These are phyloP conservation scores for Apostichopus japonicus DNA, from an alignment of 35 echinoderm and acorn worm genomes.

Conservation along the genomic window DNA sequence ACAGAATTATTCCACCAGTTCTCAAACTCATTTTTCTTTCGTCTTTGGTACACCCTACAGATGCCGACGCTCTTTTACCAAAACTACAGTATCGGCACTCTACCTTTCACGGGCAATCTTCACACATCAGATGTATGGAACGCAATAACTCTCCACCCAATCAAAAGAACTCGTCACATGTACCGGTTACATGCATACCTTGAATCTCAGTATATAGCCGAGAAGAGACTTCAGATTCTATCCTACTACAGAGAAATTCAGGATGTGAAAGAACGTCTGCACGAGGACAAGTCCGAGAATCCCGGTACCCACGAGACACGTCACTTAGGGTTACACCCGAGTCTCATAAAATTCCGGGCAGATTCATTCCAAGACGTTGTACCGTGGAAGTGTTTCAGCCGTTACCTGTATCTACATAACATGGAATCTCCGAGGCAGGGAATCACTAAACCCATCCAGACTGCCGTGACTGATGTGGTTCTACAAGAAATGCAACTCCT, in stretches of 20 bases:
- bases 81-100: conserved; percentile 79
- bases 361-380: conserved; percentile 71
- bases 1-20: too few relatives aligned
- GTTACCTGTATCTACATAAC: conserved; percentile 70
- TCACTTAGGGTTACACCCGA: conserved; percentile 66
- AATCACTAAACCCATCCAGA: conserved; percentile 58
- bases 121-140: conserved; percentile 81
- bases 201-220: conserved; percentile 64
- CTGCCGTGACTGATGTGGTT: conserved; percentile 80
- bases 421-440: conserved; percentile 69
- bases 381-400: conserved; percentile 84
- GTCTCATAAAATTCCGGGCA: conserved; percentile 74
- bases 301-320: conserved; percentile 38
- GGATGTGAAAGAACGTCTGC: conserved; percentile 77
- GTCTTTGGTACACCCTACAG: conserved; percentile 32
- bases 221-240: conserved; percentile 73
- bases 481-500: conserved; percentile 88
- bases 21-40: not conserved
- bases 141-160: conserved; percentile 92
- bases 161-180: conserved; percentile 87
- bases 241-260: conserved; percentile 77
- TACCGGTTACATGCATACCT: conserved; percentile 92
- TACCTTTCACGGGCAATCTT: conserved; percentile 86
- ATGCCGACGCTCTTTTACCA: conserved; percentile 98
- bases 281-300: conserved; percentile 67